These are phyloP conservation scores for Macrochelys suwanniensis DNA, from an alignment of 2,797 vertebrate genomes.

Conservation along the genomic window DNA sequence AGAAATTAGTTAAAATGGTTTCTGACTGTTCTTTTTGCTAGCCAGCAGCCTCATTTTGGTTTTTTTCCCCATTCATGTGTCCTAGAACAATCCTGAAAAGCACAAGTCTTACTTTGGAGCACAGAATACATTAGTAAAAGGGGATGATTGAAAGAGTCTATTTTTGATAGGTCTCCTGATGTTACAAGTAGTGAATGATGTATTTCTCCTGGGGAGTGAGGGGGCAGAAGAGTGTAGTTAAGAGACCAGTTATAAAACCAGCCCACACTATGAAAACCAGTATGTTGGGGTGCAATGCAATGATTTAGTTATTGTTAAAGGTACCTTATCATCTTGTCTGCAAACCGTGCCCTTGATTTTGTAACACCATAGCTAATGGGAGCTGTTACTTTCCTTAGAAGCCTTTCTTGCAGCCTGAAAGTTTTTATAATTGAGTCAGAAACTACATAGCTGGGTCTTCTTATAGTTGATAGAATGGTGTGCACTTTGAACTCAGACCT, in stretches of 20 bases:
- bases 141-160: background rate
- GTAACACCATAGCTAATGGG: background rate
- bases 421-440: background rate
- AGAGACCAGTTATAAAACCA: constrained; percentile 28
- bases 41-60: background rate
- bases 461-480: background rate
- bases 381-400: background rate
- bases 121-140: constrained; percentile 19
- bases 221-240: constrained; percentile 18
- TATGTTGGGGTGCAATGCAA: background rate
- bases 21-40: background rate
- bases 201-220: constrained; percentile 8
- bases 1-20: constrained; percentile 35
- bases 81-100: constrained; percentile 37
- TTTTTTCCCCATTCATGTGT: constrained; percentile 33
- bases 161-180: constrained; percentile 10
- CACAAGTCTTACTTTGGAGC: constrained; percentile 17
- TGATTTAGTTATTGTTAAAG: background rate
- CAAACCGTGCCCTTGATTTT: constrained; percentile 41
- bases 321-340: background rate
- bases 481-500: background rate
- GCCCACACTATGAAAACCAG: background rate
- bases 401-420: background rate
- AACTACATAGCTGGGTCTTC: background rate
- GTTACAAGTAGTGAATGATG: constrained; percentile 3